Evolutionary conservation across 2,113 vertebrate species (phyloP).

Genomic region (Orycteropus afer): DNA sequence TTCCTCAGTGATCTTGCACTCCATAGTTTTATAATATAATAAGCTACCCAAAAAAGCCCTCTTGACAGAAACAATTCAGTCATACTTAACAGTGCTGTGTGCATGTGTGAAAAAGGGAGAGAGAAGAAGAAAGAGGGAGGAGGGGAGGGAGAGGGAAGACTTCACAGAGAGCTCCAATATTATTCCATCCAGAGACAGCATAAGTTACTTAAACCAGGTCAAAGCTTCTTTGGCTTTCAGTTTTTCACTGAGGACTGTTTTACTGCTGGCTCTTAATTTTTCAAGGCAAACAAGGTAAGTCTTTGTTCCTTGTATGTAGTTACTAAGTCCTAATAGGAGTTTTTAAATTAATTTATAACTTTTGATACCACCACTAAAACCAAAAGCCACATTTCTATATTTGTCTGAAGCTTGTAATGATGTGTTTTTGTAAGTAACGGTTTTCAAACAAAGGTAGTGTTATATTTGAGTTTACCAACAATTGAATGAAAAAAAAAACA

Average conservation of each 20-base stretch:
- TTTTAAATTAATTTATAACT: constrained; percentile 43
- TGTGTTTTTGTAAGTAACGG: neutral
- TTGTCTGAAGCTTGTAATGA: constrained; percentile 9
- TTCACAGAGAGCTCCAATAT: constrained; percentile 51
- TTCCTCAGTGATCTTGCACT: constrained; percentile 64
- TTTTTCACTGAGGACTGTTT: constrained; percentile 65
- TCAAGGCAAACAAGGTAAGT: constrained; percentile 84
- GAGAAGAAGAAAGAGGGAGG: neutral
- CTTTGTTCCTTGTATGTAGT: constrained; percentile 54
- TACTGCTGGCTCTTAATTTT: constrained; percentile 64
- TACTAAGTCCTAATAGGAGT: neutral
- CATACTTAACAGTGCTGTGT: constrained; percentile 62
- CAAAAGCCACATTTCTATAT: neutral
- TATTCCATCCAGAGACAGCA: constrained; percentile 65
- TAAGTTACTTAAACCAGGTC: constrained; percentile 75
- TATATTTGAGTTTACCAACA: constrained; percentile 6
- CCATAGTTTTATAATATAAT: constrained; percentile 76
- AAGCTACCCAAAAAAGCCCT: constrained; percentile 74
- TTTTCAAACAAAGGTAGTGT: constrained; percentile 15
- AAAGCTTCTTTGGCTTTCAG: constrained; percentile 30
- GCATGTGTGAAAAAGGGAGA: neutral
- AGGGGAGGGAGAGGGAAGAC: neutral
- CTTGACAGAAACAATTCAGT: constrained; percentile 80
- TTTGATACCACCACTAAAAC: constrained; percentile 27
- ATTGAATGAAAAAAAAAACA: constrained; percentile 14